phyloP scores from a whole-genome alignment of 2,888 invertebrate genomes.

The Oxycera nigricornis region DNA sequence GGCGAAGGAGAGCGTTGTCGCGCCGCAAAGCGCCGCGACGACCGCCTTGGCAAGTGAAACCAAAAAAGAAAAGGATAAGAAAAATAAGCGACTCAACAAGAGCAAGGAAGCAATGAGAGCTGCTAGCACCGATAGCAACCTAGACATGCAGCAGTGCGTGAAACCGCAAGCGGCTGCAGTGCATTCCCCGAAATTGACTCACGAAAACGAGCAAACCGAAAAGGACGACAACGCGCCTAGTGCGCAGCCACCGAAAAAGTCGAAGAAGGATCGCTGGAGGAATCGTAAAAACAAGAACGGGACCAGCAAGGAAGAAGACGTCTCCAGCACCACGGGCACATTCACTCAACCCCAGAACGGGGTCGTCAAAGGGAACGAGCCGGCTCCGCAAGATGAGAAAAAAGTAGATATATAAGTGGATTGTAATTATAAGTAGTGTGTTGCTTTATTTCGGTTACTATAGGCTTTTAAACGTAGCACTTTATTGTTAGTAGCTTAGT shows the following conservation, averaged over 20 bases:
- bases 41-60: slow-evolving; percentile 11
- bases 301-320: slow-evolving; percentile 21
- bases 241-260: not conserved
- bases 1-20: not conserved
- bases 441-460: not conserved
- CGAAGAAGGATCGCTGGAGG: slow-evolving; percentile 35
- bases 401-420: slow-evolving; percentile 30
- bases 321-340: not conserved
- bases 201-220: not conserved
- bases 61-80: slow-evolving; percentile 31
- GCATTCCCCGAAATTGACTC: not conserved
- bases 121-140: not conserved
- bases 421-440: not conserved
- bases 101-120: not conserved
- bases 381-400: slow-evolving; percentile 31
- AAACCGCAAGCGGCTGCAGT: not conserved
- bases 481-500: not conserved
- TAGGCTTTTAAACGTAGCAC: not conserved
- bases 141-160: not conserved
- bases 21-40: not conserved
- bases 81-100: slow-evolving; percentile 23
- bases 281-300: slow-evolving; percentile 27
- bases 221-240: not conserved
- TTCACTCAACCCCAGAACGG: not conserved
- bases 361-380: not conserved